Evolutionary conservation across 2,888 invertebrate species (phyloP).

Genomic region (Copidosoma aretas): DNA sequence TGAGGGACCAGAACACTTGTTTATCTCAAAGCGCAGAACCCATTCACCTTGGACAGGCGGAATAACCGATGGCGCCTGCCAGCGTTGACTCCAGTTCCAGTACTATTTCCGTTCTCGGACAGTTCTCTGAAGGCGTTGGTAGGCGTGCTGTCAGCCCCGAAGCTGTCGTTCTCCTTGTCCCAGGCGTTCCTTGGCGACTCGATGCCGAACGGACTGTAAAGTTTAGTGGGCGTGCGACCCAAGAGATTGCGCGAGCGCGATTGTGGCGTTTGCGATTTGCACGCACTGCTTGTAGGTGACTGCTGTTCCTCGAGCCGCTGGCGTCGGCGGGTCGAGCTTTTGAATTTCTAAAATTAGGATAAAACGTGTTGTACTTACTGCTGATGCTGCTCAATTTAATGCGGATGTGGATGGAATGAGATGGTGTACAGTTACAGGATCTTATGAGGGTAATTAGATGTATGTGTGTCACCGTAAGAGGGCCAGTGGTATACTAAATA

Average conservation of each 20-base stretch:
- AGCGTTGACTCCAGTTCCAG: conserved; percentile 4
- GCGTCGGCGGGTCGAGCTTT: conserved; percentile 66
- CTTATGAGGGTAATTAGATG: too few species aligned
- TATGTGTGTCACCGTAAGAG: too few species aligned
- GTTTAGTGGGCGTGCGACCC: conserved; percentile 74
- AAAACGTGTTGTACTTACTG: background rate
- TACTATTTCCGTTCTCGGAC: background rate
- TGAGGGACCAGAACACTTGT: background rate
- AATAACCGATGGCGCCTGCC: conserved; percentile 50
- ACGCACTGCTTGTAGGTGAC: conserved; percentile 54
- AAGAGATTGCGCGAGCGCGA: conserved; percentile 64
- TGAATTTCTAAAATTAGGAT: conserved; percentile 63
- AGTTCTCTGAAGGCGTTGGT: conserved; percentile 19
- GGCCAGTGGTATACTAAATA: too few species aligned
- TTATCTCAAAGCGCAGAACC: conserved; percentile 57
- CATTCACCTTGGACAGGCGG: conserved; percentile 52
- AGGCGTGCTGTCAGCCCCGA: background rate
- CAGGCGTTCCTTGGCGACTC: conserved; percentile 70
- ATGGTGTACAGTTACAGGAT: too few species aligned
- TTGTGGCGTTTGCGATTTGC: conserved; percentile 63
- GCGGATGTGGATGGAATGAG: too few species aligned
- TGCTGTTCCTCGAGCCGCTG: conserved; percentile 67
- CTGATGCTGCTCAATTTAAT: too few species aligned
- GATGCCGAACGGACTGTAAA: conserved; percentile 80
- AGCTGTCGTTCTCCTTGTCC: conserved; percentile 64